Evolutionary conservation across 2,888 invertebrate species (phyloP).

Genomic region (Azorinus chamasolen): DNA sequence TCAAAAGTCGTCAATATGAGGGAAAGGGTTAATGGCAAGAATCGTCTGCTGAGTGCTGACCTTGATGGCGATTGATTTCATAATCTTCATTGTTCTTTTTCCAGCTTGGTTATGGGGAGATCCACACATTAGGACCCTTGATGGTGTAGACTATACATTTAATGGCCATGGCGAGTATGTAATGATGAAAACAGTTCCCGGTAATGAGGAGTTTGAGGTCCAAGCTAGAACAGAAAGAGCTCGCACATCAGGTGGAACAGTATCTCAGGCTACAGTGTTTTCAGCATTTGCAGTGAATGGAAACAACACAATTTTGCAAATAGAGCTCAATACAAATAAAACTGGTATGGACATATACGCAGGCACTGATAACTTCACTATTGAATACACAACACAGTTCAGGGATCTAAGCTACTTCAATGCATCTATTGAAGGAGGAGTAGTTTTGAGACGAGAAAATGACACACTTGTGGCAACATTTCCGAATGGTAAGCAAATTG

Average conservation of each 20-base stretch:
- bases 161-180: conserved; percentile 37
- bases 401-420: neutral
- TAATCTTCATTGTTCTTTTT: too few species aligned
- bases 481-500: neutral
- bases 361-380: neutral
- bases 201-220: conserved; percentile 1
- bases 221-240: conserved; percentile 18
- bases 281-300: conserved; percentile 19
- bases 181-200: neutral
- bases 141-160: conserved; percentile 27
- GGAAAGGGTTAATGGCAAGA: too few species aligned
- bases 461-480: conserved; percentile 23
- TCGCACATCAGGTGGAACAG: neutral
- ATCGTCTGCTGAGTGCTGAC: too few species aligned
- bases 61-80: too few species aligned
- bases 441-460: neutral
- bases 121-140: conserved; percentile 27
- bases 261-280: conserved; percentile 26
- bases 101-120: conserved; percentile 6
- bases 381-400: conserved; percentile 29
- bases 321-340: conserved; percentile 39
- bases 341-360: conserved; percentile 26
- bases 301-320: conserved; percentile 10
- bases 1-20: too few species aligned
- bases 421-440: neutral